Evolutionary conservation across 2,888 invertebrate genomes (phyloP), one percentile per base, ranked within the genome.

Genomic region (Drosophila aldrichi): DNA sequence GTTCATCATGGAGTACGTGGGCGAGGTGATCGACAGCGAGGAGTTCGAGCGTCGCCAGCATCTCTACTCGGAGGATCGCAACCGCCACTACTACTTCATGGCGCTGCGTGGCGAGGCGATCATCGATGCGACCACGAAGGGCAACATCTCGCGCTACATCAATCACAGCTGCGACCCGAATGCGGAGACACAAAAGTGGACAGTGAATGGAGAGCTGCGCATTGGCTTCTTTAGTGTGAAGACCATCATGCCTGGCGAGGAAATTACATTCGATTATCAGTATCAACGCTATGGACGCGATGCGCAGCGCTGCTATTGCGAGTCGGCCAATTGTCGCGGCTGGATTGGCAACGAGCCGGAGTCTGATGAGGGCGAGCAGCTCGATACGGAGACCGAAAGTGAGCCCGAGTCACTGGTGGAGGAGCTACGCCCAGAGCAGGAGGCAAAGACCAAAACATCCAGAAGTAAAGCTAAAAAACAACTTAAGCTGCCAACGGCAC

Each of bases 151-250:
- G 0, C 94, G 99, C 49, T 99, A 99, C 91, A 98, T 99, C 85
- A 99, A 99, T 93, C 99, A 99, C 92, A 98, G 98, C 51, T 99
- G 99, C 92, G 98, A 99, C 86, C 99, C 99, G 0, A 99, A 99
- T 93, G 97, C 99, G 4, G 98, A 98, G 93, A 99, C 99, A 0
- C 99, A 99, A 93, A 99, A 99, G 94, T 98, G 97, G 97, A 97
- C 97, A 0, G 97, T 97, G 0, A 97, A 97, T 89, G 97, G 97
- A 1, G 97, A 98, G 92, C 93, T 99, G 46, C 94, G 99, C 79
- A 98, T 99, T 84, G 99, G 99, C 0, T 99, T 99, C 94, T 99
- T 99, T 93, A 97, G 98, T 79, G 96, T 96, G 74, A 95, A 96
- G 77, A 95, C 95, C 36, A 97, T 99, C 69, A 92, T 94, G 55